Evolutionary conservation across 1,140 invertebrate genomes (phyloP).

Genomic region (Nixonia krombeini): DNA sequence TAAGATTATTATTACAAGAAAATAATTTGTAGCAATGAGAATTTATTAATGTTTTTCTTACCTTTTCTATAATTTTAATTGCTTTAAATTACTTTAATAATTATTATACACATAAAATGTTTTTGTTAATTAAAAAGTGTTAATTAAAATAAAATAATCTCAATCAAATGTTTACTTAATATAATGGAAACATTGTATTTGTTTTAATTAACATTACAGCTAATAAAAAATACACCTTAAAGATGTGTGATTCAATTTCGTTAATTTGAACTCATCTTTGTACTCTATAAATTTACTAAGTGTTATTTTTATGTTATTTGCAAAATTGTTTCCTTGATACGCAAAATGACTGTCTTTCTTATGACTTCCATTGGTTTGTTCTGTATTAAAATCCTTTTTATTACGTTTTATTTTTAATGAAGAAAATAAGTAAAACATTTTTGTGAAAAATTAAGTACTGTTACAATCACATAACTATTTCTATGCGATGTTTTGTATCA

Average conservation of each 20-base stretch:
- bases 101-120: conserved; percentile 3
- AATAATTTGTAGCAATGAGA: background rate
- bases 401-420: no score
- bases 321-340: no score
- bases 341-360: no score
- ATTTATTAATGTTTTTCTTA: background rate
- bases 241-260: background rate
- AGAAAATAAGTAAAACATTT: no score
- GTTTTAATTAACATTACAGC: background rate
- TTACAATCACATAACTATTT: no score
- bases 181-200: background rate
- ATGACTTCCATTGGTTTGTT: no score
- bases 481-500: no score
- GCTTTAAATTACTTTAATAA: background rate
- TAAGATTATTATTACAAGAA: background rate
- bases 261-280: no score
- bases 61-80: conserved; percentile 1
- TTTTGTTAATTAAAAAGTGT: conserved; percentile 5
- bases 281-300: no score
- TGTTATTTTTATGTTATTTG: no score
- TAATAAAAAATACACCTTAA: background rate
- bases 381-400: no score
- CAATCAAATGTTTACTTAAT: background rate
- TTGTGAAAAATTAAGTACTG: no score
- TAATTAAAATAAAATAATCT: background rate